A percentile compares a stretch with the other conserved stretches of the same genome.
These are phyloP conservation scores for Gryllus bimaculatus DNA, from an alignment of 1,140 invertebrate species.

Conservation along the genomic window DNA sequence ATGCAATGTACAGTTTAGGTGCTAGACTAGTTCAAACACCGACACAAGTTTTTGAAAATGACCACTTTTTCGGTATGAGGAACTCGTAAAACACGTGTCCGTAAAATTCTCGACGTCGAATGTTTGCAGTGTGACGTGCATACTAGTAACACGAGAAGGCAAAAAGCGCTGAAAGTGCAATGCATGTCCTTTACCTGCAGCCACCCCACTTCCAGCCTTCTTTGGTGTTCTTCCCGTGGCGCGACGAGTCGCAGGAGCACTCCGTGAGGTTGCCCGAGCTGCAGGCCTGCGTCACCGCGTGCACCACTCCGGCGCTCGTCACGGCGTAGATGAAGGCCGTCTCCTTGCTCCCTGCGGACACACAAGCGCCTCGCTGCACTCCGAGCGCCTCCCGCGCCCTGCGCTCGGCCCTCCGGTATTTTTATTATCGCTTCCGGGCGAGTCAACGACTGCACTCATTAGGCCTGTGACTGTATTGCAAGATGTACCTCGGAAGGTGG, in stretches of 20 bases:
- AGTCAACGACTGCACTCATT: not conserved
- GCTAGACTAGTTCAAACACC: no score
- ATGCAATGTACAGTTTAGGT: no score
- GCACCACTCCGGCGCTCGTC: constrained; percentile 54
- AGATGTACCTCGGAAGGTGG: no score
- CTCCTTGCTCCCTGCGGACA: constrained; percentile 46
- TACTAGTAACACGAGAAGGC: no score
- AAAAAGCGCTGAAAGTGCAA: no score
- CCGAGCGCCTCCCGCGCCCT: not conserved
- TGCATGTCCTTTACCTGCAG: constrained; percentile 37
- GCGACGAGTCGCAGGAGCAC: constrained; percentile 50
- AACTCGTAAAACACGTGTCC: no score
- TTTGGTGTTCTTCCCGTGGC: constrained; percentile 39
- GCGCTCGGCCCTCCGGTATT: not conserved
- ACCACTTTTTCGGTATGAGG: no score
- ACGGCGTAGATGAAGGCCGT: constrained; percentile 60
- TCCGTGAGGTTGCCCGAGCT: constrained; percentile 55
- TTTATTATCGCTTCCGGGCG: not conserved
- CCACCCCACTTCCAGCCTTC: constrained; percentile 61
- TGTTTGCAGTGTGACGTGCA: no score
- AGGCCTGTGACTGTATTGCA: no score
- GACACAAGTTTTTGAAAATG: no score
- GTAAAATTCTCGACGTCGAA: no score
- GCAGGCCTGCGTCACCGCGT: constrained; percentile 54
- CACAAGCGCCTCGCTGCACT: not conserved